Conservation (phyloP, 2,797 vertebrate species). For the Poecilia picta region DNA sequence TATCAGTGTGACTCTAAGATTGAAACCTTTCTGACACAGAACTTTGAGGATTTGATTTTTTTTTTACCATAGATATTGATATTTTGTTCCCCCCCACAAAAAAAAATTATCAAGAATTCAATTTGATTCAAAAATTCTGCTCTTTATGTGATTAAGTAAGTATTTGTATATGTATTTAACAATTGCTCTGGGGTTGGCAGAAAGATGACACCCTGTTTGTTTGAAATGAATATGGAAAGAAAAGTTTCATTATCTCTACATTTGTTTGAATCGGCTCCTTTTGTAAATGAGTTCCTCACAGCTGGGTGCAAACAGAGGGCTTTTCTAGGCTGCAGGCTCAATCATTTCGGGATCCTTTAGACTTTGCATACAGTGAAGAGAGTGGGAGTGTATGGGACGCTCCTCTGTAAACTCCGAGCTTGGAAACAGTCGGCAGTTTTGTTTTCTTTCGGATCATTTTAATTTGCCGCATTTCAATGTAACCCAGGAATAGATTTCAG, state of each 20-base stretch:
- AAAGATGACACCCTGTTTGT: background rate
- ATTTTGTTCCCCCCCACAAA: background rate
- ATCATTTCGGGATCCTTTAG: constrained; percentile 41
- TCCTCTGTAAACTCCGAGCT: constrained; percentile 26
- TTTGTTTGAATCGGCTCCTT: background rate
- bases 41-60: background rate
- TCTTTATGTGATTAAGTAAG: background rate
- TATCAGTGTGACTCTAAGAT: background rate
- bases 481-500: background rate
- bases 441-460: constrained; percentile 29
- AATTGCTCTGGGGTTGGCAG: background rate
- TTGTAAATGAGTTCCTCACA: background rate
- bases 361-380: constrained; percentile 56
- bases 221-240: background rate
- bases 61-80: background rate
- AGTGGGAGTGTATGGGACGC: constrained; percentile 35
- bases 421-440: constrained; percentile 41
- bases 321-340: constrained; percentile 8
- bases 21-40: background rate
- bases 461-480: background rate
- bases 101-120: background rate
- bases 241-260: background rate
- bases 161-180: background rate
- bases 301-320: constrained; percentile 14
- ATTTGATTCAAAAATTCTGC: background rate